phyloP scores from a whole-genome alignment of 2,797 vertebrate genomes.

The Poliocrania exsul region DNA sequence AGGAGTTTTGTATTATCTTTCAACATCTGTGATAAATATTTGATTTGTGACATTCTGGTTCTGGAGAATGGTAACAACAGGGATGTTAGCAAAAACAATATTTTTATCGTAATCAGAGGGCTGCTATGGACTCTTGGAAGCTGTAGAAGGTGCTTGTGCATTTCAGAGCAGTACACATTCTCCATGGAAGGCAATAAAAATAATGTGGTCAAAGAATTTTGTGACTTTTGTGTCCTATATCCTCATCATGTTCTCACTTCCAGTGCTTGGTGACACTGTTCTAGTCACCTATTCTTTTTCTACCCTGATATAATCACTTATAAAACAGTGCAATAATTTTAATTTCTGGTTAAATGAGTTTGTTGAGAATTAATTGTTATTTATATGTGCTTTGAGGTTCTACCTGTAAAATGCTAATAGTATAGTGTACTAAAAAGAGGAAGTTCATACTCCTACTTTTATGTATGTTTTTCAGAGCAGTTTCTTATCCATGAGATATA shows the following conservation, averaged over 20 bases:
- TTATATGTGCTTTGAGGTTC: not conserved
- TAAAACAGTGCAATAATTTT: not conserved
- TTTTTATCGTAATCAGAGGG: not conserved
- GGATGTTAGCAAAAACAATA: not conserved
- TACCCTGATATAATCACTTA: not conserved
- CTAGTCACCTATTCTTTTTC: not conserved
- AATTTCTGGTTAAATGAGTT: not conserved
- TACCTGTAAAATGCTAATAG: not conserved
- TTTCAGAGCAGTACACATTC: not conserved
- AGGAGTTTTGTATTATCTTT: constrained; percentile 58
- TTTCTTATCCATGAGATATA: constrained; percentile 17
- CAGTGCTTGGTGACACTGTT: not conserved
- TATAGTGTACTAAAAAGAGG: not conserved
- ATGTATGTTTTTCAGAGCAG: not conserved
- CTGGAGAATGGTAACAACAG: not conserved
- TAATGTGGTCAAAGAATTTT: not conserved
- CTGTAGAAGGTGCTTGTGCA: not conserved
- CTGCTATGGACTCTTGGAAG: not conserved
- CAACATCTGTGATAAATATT: constrained; percentile 64
- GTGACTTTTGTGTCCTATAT: not conserved
- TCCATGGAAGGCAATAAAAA: not conserved
- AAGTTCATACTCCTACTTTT: not conserved
- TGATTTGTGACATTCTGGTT: constrained; percentile 55
- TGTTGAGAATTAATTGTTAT: not conserved
- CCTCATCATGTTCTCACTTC: not conserved